Percentiles rank a stretch among this genome's conserved stretches.
Conservation (phyloP, 2,888 invertebrate genomes). For the Chrysotoxum bicinctum region DNA sequence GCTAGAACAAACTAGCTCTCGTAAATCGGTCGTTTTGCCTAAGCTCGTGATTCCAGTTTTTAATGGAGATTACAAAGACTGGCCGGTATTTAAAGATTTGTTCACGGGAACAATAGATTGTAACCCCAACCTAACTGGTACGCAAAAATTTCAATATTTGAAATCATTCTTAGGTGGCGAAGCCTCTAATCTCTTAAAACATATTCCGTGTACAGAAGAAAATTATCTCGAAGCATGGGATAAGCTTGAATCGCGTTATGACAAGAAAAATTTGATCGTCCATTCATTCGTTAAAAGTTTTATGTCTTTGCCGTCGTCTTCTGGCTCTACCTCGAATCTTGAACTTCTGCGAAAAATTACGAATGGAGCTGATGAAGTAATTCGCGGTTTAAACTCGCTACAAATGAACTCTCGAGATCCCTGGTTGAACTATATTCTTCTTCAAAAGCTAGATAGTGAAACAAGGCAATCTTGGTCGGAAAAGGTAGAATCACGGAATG, state of each 20-base stretch:
- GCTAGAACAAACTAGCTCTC: neutral
- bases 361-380: slow-evolving; percentile 26
- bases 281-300: slow-evolving; percentile 59
- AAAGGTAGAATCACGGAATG: slow-evolving; percentile 5
- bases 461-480: slow-evolving; percentile 37
- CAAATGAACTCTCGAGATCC: slow-evolving; percentile 18
- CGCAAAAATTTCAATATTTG: slow-evolving; percentile 11
- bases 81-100: slow-evolving; percentile 23
- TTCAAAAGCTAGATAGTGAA: slow-evolving; percentile 27
- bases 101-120: slow-evolving; percentile 48
- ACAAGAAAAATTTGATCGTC: slow-evolving; percentile 43
- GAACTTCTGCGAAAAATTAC: slow-evolving; percentile 47
- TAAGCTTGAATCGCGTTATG: slow-evolving; percentile 40
- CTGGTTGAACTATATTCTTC: slow-evolving; percentile 29
- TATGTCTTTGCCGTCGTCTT: slow-evolving; percentile 13
- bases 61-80: slow-evolving; percentile 52
- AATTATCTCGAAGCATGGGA: slow-evolving; percentile 60
- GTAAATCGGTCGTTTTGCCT: slow-evolving; percentile 29
- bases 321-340: slow-evolving; percentile 22
- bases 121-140: slow-evolving; percentile 36
- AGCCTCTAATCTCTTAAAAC: slow-evolving; percentile 55
- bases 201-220: slow-evolving; percentile 55
- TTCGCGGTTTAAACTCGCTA: slow-evolving; percentile 20
- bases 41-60: slow-evolving; percentile 51
- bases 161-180: slow-evolving; percentile 53